Evolutionary conservation across 2,797 vertebrate genomes (phyloP).

Genomic region (Pantherophis vulpinus): DNA sequence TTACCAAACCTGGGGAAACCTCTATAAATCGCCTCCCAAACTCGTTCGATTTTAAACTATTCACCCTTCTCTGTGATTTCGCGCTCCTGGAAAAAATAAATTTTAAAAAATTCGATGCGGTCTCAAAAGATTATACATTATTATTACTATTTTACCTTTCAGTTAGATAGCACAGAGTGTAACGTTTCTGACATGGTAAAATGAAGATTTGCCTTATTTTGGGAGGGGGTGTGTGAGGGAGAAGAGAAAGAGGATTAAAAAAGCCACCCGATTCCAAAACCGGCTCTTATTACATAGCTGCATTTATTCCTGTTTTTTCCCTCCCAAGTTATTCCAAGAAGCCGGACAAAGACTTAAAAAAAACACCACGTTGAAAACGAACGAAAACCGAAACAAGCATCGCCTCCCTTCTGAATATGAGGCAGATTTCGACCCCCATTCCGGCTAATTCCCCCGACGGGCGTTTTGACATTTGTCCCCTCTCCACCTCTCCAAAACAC

Average conservation of each 20-base stretch:
- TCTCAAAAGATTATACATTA: not conserved
- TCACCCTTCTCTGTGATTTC: not conserved
- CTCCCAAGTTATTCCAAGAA: not conserved
- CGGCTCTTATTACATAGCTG: not conserved
- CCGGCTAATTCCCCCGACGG: not conserved
- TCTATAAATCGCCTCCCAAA: not conserved
- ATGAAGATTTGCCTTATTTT: too few relatives aligned
- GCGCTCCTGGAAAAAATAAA: not conserved
- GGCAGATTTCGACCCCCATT: not conserved
- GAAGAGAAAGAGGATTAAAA: not conserved
- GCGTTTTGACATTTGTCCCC: conserved; percentile 5
- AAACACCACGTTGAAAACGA: too few relatives aligned
- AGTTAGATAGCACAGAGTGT: not conserved
- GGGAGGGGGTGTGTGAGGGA: too few relatives aligned
- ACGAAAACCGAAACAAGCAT: not conserved
- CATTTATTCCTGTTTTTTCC: not conserved
- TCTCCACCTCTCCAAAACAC: not conserved
- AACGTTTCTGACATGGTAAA: not conserved
- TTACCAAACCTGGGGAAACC: not conserved
- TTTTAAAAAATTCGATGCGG: not conserved
- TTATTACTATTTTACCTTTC: not conserved
- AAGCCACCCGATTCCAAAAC: not conserved
- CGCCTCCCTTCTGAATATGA: not conserved
- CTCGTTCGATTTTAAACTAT: not conserved
- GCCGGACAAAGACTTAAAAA: not conserved